phyloP scores from a whole-genome alignment of 2,888 invertebrate species.

The Chrysotoxum bicinctum region DNA sequence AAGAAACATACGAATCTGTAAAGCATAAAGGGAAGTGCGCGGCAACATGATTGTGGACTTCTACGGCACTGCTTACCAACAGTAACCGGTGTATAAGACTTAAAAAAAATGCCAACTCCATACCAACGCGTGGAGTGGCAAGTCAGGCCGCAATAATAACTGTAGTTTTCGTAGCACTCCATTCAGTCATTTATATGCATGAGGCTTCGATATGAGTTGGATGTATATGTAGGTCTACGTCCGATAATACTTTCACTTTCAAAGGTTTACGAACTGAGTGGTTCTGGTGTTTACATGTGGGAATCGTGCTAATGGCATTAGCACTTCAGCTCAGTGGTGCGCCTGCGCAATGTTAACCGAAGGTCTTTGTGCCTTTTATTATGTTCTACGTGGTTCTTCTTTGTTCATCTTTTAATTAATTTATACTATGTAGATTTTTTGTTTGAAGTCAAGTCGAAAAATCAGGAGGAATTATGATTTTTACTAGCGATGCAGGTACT shows the following conservation, averaged over 20 bases:
- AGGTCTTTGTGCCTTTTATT: conserved; percentile 63
- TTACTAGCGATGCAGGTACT: not conserved
- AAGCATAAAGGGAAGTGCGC: conserved; percentile 5
- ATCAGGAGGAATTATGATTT: not conserved
- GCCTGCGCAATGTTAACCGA: conserved; percentile 63
- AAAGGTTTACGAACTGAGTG: conserved; percentile 81
- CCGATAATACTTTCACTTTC: conserved; percentile 82
- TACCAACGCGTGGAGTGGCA: conserved; percentile 43
- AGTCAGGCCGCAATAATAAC: conserved; percentile 68
- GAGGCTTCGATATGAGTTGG: conserved; percentile 53
- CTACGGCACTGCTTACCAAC: not conserved
- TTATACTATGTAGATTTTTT: not conserved
- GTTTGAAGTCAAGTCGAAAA: not conserved
- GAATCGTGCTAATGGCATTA: conserved; percentile 54
- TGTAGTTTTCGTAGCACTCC: conserved; percentile 73
- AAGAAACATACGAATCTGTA: conserved; percentile 22
- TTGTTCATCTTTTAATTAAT: conserved; percentile 1
- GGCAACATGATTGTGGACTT: conserved; percentile 12
- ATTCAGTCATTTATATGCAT: conserved; percentile 34
- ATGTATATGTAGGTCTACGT: conserved; percentile 82
- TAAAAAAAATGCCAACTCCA: conserved; percentile 61
- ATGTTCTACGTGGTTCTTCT: conserved; percentile 16
- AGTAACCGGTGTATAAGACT: conserved; percentile 57
- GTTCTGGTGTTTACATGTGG: conserved; percentile 78
- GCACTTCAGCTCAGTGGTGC: not conserved